phyloP scores from a whole-genome alignment of 2,888 invertebrate species.

The Holacanthella duospinosa region DNA sequence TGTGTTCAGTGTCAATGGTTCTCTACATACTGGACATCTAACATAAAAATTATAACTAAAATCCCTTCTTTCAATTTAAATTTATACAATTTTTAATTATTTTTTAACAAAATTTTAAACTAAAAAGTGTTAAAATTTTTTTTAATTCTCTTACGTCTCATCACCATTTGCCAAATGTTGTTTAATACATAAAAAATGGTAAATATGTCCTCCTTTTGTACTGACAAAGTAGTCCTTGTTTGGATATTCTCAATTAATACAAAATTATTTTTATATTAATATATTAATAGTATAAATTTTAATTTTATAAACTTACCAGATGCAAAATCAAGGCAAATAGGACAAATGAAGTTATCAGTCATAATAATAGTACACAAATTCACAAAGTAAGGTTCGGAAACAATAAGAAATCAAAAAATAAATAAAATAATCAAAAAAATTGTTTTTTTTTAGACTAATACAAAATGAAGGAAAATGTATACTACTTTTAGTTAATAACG shows the following conservation, averaged over 20 bases:
- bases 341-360: slow-evolving; percentile 19
- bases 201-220: slow-evolving; percentile 33
- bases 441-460: not conserved
- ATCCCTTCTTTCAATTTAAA: no score
- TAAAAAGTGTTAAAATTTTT: not conserved
- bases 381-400: no score
- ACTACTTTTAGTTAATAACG: no score
- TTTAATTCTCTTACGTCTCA: slow-evolving; percentile 13
- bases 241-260: slow-evolving; percentile 16
- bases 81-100: no score
- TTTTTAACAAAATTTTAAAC: not conserved
- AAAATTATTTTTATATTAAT: not conserved
- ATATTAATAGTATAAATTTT: not conserved
- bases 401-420: no score
- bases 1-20: slow-evolving; percentile 11
- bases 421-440: not conserved
- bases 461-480: no score
- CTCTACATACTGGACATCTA: slow-evolving; percentile 21
- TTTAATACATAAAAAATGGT: slow-evolving; percentile 29
- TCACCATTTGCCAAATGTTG: slow-evolving; percentile 26
- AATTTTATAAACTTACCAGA: slow-evolving; percentile 14
- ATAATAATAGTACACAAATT: no score
- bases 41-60: no score
- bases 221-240: slow-evolving; percentile 30
- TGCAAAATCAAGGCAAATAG: slow-evolving; percentile 19